phyloP scores from a whole-genome alignment of 2,888 invertebrate species.

The Phorcus lineatus region DNA sequence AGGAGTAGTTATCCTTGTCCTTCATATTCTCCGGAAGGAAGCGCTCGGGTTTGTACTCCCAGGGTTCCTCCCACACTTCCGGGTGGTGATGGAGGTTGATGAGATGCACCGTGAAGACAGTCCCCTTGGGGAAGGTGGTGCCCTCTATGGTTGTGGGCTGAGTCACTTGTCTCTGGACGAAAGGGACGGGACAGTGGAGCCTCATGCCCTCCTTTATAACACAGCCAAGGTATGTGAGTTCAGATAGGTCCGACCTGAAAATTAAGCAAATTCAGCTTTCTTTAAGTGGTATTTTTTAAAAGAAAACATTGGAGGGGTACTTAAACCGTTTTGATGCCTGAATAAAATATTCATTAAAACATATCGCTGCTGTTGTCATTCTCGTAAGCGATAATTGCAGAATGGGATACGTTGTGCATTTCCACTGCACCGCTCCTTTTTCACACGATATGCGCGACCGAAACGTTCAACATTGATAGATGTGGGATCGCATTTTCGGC shows the following conservation, averaged over 20 bases:
- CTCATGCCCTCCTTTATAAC: constrained; percentile 69
- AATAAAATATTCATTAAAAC: too few relatives aligned
- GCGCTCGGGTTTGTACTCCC: constrained; percentile 54
- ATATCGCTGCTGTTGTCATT: too few relatives aligned
- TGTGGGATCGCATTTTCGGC: too few relatives aligned
- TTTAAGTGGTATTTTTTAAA: too few relatives aligned
- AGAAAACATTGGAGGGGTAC: too few relatives aligned
- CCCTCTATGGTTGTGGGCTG: constrained; percentile 61
- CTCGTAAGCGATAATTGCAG: too few relatives aligned
- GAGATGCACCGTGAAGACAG: constrained; percentile 55
- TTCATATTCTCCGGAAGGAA: constrained; percentile 55
- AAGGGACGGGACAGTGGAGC: constrained; percentile 60
- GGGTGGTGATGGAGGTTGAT: constrained; percentile 47
- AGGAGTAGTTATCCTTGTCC: constrained; percentile 53
- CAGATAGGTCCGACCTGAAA: constrained; percentile 59
- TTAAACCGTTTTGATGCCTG: too few relatives aligned
- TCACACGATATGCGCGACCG: too few relatives aligned
- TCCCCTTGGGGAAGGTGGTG: constrained; percentile 50
- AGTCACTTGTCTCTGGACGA: constrained; percentile 58
- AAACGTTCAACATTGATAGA: too few relatives aligned
- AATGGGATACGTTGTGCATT: too few relatives aligned
- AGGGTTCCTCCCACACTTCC: constrained; percentile 48
- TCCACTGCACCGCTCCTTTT: too few relatives aligned
- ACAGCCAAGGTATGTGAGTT: constrained; percentile 58
- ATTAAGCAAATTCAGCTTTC: too few relatives aligned